These are phyloP conservation scores for Synergus gifuensis DNA, from an alignment of 2,888 invertebrate species.

Conservation along the genomic window DNA sequence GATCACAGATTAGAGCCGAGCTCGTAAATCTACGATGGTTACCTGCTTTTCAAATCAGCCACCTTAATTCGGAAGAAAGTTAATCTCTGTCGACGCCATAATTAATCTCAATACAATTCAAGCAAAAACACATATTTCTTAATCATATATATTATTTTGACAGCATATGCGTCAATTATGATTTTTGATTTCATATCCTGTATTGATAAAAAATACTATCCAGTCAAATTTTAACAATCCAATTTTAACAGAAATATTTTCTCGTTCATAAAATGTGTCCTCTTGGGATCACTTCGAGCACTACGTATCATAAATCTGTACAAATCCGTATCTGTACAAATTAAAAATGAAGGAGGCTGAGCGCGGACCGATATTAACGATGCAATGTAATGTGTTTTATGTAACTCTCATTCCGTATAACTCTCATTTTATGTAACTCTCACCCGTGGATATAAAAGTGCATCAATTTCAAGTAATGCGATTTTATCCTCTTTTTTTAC, in stretches of 20 bases:
- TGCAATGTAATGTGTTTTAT: not conserved
- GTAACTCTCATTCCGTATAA: too few species aligned
- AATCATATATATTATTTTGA: too few species aligned
- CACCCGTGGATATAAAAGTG: too few species aligned
- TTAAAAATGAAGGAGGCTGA: not conserved
- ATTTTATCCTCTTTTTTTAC: not conserved
- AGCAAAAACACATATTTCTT: not conserved
- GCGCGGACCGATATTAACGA: not conserved
- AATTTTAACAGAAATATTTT: not conserved
- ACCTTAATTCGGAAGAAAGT: not conserved
- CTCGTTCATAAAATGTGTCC: not conserved
- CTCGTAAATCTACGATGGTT: slow-evolving; percentile 44
- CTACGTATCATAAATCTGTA: not conserved
- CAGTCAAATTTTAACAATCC: not conserved
- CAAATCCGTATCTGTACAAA: too few species aligned
- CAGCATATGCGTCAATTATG: not conserved
- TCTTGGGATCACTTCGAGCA: not conserved
- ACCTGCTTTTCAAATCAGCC: not conserved
- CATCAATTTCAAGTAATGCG: not conserved
- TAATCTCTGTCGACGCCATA: not conserved
- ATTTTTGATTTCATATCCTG: not conserved
- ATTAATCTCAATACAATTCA: not conserved
- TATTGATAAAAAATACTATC: not conserved
- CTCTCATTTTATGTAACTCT: too few species aligned
- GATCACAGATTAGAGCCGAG: slow-evolving; percentile 48